Conservation (phyloP, 2,888 invertebrate genomes). For the Temnothorax rugatulus region DNA sequence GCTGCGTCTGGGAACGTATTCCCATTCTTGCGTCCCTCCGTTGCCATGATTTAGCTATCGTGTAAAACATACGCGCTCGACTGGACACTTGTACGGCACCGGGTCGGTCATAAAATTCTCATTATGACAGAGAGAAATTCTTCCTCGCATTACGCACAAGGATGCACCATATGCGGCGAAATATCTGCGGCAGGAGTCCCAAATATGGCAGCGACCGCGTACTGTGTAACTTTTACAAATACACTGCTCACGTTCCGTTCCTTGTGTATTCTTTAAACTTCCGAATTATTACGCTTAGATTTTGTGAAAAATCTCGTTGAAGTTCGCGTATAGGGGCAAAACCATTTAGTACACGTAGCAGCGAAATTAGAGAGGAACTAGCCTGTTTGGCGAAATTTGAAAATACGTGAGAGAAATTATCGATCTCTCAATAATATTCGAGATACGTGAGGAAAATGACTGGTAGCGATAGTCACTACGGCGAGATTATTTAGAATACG, state of each 20-base stretch:
- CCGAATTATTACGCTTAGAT: constrained; percentile 27
- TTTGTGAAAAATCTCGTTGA: neutral
- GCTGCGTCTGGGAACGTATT: constrained; percentile 21
- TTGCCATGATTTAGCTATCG: constrained; percentile 59
- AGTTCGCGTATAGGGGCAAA: neutral
- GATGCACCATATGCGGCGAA: neutral
- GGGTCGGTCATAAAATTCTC: constrained; percentile 45
- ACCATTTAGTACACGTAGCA: constrained; percentile 23
- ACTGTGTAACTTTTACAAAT: constrained; percentile 23
- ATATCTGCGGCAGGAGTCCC: neutral
- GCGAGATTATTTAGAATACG: constrained; percentile 35
- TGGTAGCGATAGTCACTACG: neutral
- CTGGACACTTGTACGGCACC: constrained; percentile 38
- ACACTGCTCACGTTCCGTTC: neutral
- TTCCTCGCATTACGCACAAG: neutral
- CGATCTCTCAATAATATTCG: constrained; percentile 32
- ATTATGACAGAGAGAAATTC: constrained; percentile 25
- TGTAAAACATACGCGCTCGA: constrained; percentile 48
- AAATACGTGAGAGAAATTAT: constrained; percentile 52
- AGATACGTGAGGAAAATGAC: constrained; percentile 43
- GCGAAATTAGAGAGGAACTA: neutral
- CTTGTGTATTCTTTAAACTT: constrained; percentile 18
- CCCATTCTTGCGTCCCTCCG: constrained; percentile 21
- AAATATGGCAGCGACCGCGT: constrained; percentile 23
- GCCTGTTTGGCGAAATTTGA: constrained; percentile 28